Conservation (phyloP, 2,113 vertebrate genomes). For the Melanerpes formicivorus region DNA sequence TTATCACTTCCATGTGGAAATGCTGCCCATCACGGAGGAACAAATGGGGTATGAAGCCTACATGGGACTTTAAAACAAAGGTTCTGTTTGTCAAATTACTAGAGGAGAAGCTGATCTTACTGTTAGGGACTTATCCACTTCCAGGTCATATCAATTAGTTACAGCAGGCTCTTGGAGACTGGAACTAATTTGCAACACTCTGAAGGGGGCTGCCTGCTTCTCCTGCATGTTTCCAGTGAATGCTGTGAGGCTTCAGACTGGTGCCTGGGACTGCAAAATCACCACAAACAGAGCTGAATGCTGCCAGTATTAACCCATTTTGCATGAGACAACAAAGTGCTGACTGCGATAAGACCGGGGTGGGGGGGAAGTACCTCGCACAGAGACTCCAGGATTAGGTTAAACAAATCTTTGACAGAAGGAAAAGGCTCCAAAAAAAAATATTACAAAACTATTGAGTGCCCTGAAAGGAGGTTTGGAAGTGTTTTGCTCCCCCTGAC, state of each 20-base stretch:
- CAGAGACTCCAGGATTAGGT: not conserved
- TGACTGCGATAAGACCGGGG: not conserved
- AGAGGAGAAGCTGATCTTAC: constrained; percentile 56
- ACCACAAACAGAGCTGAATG: not conserved
- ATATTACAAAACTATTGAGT: not conserved
- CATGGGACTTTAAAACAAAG: not conserved
- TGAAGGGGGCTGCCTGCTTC: not conserved
- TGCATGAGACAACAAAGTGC: not conserved
- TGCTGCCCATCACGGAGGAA: not conserved
- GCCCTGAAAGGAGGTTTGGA: not conserved
- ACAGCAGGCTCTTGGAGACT: constrained; percentile 54
- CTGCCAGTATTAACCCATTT: not conserved
- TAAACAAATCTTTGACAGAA: not conserved
- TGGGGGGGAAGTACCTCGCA: not conserved
- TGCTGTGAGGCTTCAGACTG: not conserved
- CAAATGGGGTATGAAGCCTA: constrained; percentile 6
- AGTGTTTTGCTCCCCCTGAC: not conserved
- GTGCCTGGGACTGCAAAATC: not conserved
- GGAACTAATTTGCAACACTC: constrained; percentile 66
- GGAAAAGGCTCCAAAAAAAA: not conserved
- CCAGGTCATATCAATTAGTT: constrained; percentile 68
- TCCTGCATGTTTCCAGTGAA: not conserved
- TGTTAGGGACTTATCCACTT: constrained; percentile 65
- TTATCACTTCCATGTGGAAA: constrained; percentile 39
- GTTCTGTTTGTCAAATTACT: constrained; percentile 57